phyloP scores from a whole-genome alignment of 2,888 invertebrate genomes.

The Cremastobaeus sp. region DNA sequence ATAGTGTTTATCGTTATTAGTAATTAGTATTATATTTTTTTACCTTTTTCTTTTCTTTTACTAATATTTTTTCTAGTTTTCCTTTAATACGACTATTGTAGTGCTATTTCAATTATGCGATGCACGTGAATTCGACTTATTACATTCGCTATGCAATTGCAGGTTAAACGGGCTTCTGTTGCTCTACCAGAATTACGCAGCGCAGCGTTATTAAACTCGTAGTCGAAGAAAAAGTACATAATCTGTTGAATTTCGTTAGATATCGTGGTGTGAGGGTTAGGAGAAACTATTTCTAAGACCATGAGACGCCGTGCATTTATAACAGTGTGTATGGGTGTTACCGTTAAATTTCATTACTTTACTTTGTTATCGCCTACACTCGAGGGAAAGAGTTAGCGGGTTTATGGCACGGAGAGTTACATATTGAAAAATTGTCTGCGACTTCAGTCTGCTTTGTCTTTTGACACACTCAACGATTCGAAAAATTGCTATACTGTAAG shows the following conservation, averaged over 20 bases:
- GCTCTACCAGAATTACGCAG: slow-evolving; percentile 19
- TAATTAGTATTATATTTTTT: slow-evolving; percentile 40
- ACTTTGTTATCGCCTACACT: slow-evolving; percentile 32
- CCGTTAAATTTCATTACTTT: neutral
- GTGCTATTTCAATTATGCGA: slow-evolving; percentile 57
- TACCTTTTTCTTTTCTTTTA: slow-evolving; percentile 45
- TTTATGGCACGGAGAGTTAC: slow-evolving; percentile 58
- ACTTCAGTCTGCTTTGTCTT: slow-evolving; percentile 15
- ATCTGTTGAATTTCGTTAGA: slow-evolving; percentile 51
- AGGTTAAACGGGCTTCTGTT: slow-evolving; percentile 17
- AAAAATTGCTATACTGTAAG: slow-evolving; percentile 26
- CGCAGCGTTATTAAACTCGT: slow-evolving; percentile 20
- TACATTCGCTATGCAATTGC: slow-evolving; percentile 42
- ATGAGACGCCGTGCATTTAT: slow-evolving; percentile 43
- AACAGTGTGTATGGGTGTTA: slow-evolving; percentile 10
- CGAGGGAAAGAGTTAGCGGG: slow-evolving; percentile 44
- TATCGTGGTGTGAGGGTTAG: slow-evolving; percentile 41
- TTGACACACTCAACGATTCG: slow-evolving; percentile 33
- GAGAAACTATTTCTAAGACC: slow-evolving; percentile 45
- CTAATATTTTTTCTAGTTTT: slow-evolving; percentile 11
- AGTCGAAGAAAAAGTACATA: slow-evolving; percentile 43
- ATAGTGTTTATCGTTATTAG: slow-evolving; percentile 63
- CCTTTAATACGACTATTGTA: slow-evolving; percentile 56
- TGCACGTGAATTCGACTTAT: slow-evolving; percentile 49
- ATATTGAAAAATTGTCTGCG: slow-evolving; percentile 38